Conservation (phyloP, 2,113 vertebrate species). For the Dolichotis patagonum region DNA sequence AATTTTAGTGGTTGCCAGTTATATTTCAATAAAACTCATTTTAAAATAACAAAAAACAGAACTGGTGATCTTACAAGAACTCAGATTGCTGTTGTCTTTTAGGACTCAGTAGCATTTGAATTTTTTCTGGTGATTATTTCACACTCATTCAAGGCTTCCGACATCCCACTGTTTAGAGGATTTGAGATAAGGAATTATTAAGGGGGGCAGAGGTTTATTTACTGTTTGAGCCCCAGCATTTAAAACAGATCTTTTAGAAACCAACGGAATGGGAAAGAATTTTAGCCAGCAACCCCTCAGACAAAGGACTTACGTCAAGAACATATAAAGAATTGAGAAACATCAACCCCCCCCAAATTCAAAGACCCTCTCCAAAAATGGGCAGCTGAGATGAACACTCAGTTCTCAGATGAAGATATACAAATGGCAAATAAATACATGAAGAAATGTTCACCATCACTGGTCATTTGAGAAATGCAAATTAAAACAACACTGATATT, state of each 20-base stretch:
- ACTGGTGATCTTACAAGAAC: neutral
- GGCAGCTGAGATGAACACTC: too few species aligned
- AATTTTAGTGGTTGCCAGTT: neutral
- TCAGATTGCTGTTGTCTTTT: neutral
- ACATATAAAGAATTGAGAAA: too few species aligned
- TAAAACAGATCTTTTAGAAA: neutral
- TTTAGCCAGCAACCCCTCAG: too few species aligned
- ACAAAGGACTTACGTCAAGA: too few species aligned
- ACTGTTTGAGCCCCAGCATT: neutral
- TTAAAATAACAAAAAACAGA: neutral
- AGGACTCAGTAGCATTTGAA: neutral
- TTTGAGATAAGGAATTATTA: neutral
- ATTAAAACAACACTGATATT: too few species aligned
- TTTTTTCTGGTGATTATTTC: neutral
- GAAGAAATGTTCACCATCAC: too few species aligned
- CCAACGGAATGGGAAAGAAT: too few species aligned
- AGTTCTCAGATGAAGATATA: too few species aligned
- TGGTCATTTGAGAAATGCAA: too few species aligned
- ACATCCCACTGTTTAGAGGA: neutral
- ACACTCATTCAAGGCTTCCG: neutral
- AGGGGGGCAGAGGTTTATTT: neutral
- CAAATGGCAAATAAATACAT: too few species aligned
- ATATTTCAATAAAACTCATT: slow-evolving; percentile 15
- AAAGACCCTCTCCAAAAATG: too few species aligned
- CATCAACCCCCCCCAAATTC: too few species aligned